A percentile compares a stretch with the other conserved stretches of the same genome.
phyloP scores from a whole-genome alignment of 2,113 vertebrate genomes.

The Calidris pygmaea region DNA sequence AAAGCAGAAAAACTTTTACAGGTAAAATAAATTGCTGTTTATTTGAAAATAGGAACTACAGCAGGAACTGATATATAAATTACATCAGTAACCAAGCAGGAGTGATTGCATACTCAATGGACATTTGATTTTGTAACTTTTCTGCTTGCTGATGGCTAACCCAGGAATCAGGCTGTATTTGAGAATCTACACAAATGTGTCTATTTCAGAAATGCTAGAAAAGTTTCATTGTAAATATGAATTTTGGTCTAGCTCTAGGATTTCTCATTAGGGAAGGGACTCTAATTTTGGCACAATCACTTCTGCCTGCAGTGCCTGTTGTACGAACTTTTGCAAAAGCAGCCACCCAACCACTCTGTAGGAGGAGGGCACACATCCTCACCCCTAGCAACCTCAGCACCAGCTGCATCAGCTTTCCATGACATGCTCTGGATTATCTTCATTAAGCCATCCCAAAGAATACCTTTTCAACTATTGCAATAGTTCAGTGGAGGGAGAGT shows the following conservation, averaged over 20 bases:
- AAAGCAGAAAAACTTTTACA: background rate
- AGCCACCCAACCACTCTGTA: fast-evolving
- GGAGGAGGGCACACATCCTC: background rate
- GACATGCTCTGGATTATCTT: background rate
- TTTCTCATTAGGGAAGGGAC: background rate
- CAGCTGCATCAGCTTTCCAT: background rate
- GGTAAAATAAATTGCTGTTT: background rate
- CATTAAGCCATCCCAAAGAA: background rate
- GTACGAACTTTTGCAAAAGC: background rate
- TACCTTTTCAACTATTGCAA: background rate
- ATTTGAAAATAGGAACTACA: background rate
- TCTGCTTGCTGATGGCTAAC: too few species aligned
- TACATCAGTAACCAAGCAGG: background rate
- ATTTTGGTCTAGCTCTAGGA: background rate
- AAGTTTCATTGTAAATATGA: background rate
- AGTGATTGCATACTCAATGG: background rate
- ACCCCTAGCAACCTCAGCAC: background rate
- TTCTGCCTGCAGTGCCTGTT: background rate
- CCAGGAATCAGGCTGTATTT: background rate
- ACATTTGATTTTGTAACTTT: background rate
- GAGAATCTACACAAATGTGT: background rate
- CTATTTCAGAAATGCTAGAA: background rate
- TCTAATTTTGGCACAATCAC: background rate
- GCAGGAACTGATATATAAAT: background rate
- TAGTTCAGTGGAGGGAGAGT: background rate